Evolutionary conservation across 2,888 invertebrate species (phyloP).

Genomic region (Megastigmus dorsalis): DNA sequence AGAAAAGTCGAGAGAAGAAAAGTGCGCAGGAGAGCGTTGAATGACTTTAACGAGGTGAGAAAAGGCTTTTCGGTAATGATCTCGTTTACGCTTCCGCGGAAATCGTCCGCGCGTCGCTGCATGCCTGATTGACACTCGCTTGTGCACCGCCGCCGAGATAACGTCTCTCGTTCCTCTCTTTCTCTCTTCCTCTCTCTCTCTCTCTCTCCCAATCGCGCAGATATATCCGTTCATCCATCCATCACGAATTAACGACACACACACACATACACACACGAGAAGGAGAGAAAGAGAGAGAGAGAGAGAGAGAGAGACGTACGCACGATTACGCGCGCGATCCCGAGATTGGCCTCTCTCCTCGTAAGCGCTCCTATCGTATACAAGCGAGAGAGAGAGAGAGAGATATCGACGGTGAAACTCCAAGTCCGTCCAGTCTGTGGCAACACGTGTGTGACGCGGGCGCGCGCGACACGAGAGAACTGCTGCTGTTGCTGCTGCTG

Average conservation of each 20-base stretch:
- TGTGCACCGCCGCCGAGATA: background rate
- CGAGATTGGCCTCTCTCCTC: background rate
- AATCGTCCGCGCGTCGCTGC: background rate
- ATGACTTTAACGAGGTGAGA: constrained; percentile 48
- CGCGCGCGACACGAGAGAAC: too few relatives aligned
- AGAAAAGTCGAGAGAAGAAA: too few relatives aligned
- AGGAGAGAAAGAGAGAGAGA: constrained; percentile 2
- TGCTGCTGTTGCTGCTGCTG: background rate
- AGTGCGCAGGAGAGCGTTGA: too few relatives aligned
- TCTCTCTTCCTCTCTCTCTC: too few relatives aligned
- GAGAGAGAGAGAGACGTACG: background rate
- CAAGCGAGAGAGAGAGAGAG: too few relatives aligned
- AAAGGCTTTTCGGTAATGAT: constrained; percentile 47
- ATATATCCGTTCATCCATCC: constrained; percentile 24
- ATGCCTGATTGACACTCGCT: constrained; percentile 21
- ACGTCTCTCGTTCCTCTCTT: constrained; percentile 13
- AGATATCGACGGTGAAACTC: too few relatives aligned
- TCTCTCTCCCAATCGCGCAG: background rate
- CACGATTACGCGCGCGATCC: background rate
- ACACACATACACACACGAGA: too few relatives aligned
- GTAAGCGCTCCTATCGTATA: too few relatives aligned
- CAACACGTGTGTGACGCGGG: background rate
- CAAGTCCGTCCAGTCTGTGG: too few relatives aligned
- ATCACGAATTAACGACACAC: constrained; percentile 53
- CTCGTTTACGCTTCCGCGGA: constrained; percentile 45